These are phyloP conservation scores for Notothenia rossii DNA, from an alignment of 2,113 vertebrate species.

Conservation along the genomic window DNA sequence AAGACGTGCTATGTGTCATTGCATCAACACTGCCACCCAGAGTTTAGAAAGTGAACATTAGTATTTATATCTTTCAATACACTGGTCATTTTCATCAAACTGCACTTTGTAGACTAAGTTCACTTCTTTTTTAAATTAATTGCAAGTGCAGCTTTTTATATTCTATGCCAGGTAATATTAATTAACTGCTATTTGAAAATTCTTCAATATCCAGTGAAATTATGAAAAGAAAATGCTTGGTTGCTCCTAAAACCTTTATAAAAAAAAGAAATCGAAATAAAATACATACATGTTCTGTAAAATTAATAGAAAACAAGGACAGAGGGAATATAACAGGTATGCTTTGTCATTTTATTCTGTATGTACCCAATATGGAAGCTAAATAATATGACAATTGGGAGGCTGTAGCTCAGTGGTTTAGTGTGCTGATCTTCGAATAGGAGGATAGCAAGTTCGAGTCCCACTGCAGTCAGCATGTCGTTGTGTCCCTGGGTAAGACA, in stretches of 20 bases:
- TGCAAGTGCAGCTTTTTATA: not conserved
- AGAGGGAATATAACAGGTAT: too few species aligned
- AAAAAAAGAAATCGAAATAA: too few species aligned
- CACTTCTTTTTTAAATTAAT: not conserved
- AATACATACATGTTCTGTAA: too few species aligned
- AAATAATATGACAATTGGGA: too few species aligned
- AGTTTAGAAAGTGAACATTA: constrained; percentile 48
- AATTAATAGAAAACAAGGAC: too few species aligned
- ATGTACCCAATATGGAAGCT: too few species aligned
- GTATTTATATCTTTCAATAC: not conserved
- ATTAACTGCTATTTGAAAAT: not conserved
- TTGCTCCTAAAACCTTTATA: not conserved
- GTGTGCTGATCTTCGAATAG: too few species aligned
- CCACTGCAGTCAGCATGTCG: too few species aligned
- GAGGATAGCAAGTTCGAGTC: too few species aligned
- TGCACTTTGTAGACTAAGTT: not conserved
- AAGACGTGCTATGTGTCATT: constrained; percentile 28
- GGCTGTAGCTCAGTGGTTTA: too few species aligned
- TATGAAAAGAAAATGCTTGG: not conserved
- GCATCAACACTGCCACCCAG: constrained; percentile 83
- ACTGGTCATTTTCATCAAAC: not conserved
- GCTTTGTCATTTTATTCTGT: too few species aligned
- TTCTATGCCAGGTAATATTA: not conserved
- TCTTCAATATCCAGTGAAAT: not conserved
- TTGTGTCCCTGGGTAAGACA: too few species aligned